Conservation (phyloP, 2,797 vertebrate genomes). For the Karalla daura region DNA sequence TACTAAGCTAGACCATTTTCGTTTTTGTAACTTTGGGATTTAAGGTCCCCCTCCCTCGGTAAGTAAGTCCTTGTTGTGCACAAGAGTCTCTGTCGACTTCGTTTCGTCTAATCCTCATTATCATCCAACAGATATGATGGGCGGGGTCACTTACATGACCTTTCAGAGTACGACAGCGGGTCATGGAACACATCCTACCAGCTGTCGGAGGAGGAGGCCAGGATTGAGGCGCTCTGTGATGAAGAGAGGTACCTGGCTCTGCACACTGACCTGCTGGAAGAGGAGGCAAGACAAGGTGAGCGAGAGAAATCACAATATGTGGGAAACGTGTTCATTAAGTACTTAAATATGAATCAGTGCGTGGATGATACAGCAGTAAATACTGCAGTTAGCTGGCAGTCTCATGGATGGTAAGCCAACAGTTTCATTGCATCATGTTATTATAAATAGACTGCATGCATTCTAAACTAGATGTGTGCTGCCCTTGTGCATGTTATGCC, state of each 20-base stretch:
- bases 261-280: constrained; percentile 98
- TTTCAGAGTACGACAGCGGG: constrained; percentile 97
- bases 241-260: constrained; percentile 99
- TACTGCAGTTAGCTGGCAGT: not conserved
- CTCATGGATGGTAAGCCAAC: too few species aligned
- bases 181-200: constrained; percentile 98
- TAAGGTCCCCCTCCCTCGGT: constrained; percentile 69
- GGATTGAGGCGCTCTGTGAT: constrained; percentile 97
- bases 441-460: not conserved
- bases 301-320: not conserved
- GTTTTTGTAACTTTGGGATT: constrained; percentile 59
- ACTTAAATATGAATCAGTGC: not conserved
- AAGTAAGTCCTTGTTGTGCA: constrained; percentile 78
- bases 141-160: constrained; percentile 99
- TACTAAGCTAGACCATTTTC: constrained; percentile 63
- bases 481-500: not conserved
- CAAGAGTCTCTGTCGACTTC: constrained; percentile 45
- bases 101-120: constrained; percentile 83
- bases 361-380: not conserved
- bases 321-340: not conserved
- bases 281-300: constrained; percentile 98
- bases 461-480: not conserved
- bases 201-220: constrained; percentile 96
- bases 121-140: constrained; percentile 97
- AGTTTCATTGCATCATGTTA: not conserved